These are phyloP conservation scores for Eustalomyia histrio DNA, from an alignment of 2,888 invertebrate genomes.

Conservation along the genomic window DNA sequence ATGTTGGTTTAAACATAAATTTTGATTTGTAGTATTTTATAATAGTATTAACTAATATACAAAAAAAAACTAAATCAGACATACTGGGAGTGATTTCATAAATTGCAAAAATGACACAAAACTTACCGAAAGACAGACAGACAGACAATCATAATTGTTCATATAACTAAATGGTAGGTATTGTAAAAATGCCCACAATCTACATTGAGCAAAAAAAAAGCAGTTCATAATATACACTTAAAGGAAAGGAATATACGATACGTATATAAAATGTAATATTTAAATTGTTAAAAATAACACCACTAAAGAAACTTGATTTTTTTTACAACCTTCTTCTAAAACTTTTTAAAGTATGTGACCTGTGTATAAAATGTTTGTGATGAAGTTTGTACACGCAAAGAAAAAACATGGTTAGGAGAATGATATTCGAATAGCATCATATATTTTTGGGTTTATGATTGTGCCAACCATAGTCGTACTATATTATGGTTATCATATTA, in stretches of 20 bases:
- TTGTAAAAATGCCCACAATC: conserved; percentile 2
- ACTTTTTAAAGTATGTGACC: too few species aligned
- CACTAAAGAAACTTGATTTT: too few species aligned
- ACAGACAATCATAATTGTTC: conserved; percentile 31
- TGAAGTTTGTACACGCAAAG: too few species aligned
- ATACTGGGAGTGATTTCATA: conserved; percentile 51
- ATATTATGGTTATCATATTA: too few species aligned
- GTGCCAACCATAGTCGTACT: too few species aligned
- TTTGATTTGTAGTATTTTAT: conserved; percentile 35
- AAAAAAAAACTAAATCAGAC: conserved; percentile 9
- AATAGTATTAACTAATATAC: conserved; percentile 36
- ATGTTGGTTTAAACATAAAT: not conserved
- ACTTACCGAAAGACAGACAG: conserved; percentile 23
- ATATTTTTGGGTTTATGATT: too few species aligned
- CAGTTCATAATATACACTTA: not conserved
- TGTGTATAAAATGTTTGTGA: too few species aligned
- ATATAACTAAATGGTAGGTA: conserved; percentile 5
- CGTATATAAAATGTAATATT: too few species aligned
- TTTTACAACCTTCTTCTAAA: too few species aligned
- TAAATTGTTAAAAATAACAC: too few species aligned
- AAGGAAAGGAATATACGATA: not conserved
- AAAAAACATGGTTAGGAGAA: too few species aligned
- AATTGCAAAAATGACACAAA: conserved; percentile 57
- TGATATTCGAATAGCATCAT: too few species aligned
- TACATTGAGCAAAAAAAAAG: conserved; percentile 35